Conservation (phyloP, 64 coral and sea anemone species). For the Acropora tenuis region DNA sequence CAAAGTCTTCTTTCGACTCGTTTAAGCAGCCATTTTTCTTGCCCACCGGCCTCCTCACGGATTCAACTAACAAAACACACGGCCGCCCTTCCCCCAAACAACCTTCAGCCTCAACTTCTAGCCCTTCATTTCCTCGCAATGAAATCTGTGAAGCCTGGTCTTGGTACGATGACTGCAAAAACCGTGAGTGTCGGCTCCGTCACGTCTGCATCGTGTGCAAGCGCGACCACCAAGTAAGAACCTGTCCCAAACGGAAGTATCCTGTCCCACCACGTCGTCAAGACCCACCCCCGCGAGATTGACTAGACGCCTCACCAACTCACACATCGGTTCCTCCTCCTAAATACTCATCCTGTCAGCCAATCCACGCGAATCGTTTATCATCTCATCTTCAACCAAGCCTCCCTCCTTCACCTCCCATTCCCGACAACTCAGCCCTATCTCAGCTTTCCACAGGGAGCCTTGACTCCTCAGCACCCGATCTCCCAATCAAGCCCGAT, state of each 20-base stretch:
- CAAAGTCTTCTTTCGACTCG: background rate
- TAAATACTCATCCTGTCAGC: background rate
- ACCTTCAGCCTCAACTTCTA: background rate
- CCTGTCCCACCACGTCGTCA: background rate
- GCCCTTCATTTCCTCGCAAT: background rate
- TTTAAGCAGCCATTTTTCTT: constrained; percentile 51
- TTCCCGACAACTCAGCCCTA: too few species aligned
- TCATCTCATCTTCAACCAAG: too few species aligned
- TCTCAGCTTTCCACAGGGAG: too few species aligned
- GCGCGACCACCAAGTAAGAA: constrained; percentile 20
- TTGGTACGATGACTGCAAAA: constrained; percentile 50
- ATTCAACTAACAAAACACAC: constrained; percentile 9
- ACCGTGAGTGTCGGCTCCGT: constrained; percentile 1
- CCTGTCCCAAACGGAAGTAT: constrained; percentile 19
- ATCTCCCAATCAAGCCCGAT: background rate
- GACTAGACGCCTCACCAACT: constrained; percentile 24
- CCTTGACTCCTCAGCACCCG: background rate
- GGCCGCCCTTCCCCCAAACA: background rate
- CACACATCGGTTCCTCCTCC: background rate
- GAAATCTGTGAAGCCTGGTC: constrained; percentile 42
- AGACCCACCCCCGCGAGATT: constrained; percentile 1
- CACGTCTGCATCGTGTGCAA: constrained; percentile 45
- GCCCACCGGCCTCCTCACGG: background rate
- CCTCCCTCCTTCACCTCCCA: background rate
- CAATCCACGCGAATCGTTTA: background rate